Base-by-base conservation (phyloP, 53 echinoderm and acorn worm genomes). In the Holothuria scabra region DNA sequence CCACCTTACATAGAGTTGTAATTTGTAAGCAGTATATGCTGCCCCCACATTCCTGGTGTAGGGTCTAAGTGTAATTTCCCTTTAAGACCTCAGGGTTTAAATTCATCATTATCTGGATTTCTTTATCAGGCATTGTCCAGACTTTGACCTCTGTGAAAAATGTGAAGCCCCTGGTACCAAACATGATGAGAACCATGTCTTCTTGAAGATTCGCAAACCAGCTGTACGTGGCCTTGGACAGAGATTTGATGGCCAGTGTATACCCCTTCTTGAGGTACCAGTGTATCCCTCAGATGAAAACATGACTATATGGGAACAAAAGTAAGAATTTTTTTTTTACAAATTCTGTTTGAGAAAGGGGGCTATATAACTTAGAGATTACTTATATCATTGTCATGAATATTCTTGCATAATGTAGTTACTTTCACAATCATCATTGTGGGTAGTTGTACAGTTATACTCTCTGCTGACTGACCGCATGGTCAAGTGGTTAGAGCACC, bases 181-280 rank as follows among this genome's bases (percentile, higher is more conserved):
- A 5, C 97, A 97, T 67, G 74, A 94, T 76, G 60, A 84, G 3
- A 87, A 83, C 83, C 97, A 97, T 69, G 97, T 97, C 80, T 97
- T 94, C 82, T 84, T 97, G 80, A 97, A 97, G 69, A 86, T 97
- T 1, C 90, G 86, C 48, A 90, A 92, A 56, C 92, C 94, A 16
- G 92, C 94, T 4, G 29, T 66, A 35, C 59, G 18, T 0, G 88
- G 85, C 19, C 62, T 90, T 2, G 90, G 92, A 34, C 44, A 84
- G 67, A 90, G 91, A 57, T 87, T 82, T 57, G 82, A 90, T 59
- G 94, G 94, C 31, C 65, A 81, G 56, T 33, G 66, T 58, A 84
- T 56, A 19, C 92, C 97, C 11, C 82, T 97, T 24, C 76, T 94
- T 12, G 92, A 90, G 12, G 72, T 84, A 46, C 89, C 92, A 8